Percentiles rank a stretch among this genome's conserved stretches.
phyloP scores from a whole-genome alignment of 1,140 invertebrate genomes.

The Telenomus remus region DNA sequence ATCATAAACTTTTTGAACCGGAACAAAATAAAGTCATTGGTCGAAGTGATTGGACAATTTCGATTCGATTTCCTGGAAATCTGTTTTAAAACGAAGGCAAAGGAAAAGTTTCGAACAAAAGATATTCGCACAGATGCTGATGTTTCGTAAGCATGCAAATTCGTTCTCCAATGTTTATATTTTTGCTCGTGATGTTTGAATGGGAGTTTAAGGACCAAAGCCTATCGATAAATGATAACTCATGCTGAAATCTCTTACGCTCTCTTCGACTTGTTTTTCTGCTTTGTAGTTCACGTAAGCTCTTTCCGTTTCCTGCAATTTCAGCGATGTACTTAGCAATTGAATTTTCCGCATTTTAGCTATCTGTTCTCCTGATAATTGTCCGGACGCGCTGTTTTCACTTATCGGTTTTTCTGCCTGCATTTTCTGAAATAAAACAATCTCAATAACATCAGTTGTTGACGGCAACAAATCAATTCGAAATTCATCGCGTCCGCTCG shows the following conservation, averaged over 20 bases:
- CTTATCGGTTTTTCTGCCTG: conserved; percentile 13
- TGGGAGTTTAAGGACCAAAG: neutral
- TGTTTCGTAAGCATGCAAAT: too few species aligned
- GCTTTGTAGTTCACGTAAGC: conserved; percentile 44
- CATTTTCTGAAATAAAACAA: conserved; percentile 23
- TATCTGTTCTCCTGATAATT: conserved; percentile 53
- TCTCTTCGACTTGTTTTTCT: conserved; percentile 43
- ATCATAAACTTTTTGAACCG: too few species aligned
- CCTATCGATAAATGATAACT: conserved; percentile 21
- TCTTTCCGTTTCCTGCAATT: conserved; percentile 41
- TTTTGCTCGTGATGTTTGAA: neutral
- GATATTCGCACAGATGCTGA: too few species aligned
- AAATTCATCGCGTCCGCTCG: neutral
- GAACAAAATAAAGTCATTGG: too few species aligned
- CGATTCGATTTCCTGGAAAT: too few species aligned
- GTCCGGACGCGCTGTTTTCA: conserved; percentile 12
- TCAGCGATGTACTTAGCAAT: conserved; percentile 47
- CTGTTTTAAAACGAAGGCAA: too few species aligned
- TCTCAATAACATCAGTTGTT: neutral
- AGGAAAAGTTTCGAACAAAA: too few species aligned
- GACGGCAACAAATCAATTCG: neutral
- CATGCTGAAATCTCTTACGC: conserved; percentile 28
- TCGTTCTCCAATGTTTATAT: too few species aligned
- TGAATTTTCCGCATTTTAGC: conserved; percentile 54
- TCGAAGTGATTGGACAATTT: too few species aligned